Conservation (phyloP, 2,797 vertebrate genomes). For the Poecilia velifera region DNA sequence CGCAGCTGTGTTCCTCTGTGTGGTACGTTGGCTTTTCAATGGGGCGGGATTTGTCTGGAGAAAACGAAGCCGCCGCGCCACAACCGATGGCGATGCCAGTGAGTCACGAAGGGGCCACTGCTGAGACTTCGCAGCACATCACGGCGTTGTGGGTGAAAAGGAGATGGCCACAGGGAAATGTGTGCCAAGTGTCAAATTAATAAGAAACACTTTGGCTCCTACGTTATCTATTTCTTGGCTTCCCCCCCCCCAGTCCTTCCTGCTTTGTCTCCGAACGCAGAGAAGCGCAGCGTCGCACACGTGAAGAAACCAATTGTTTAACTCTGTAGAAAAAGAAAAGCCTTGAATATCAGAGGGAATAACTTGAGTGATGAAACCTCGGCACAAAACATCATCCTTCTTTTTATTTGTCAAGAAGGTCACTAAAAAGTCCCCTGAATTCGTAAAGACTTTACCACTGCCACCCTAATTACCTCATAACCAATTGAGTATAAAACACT, state of each 20-base stretch:
- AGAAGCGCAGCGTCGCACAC: not conserved
- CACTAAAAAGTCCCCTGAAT: not conserved
- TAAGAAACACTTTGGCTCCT: conserved; percentile 10
- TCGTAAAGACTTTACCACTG: not conserved
- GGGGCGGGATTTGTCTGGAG: conserved; percentile 50
- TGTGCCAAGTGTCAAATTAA: conserved; percentile 45
- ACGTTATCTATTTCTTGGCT: not conserved
- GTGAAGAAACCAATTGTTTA: not conserved
- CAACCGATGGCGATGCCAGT: conserved; percentile 43
- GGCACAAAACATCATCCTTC: not conserved
- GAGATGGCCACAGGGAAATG: conserved; percentile 42
- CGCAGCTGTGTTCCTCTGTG: conserved; percentile 38
- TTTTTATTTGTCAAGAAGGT: not conserved
- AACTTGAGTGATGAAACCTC: not conserved
- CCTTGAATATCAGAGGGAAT: not conserved
- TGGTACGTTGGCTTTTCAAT: conserved; percentile 59
- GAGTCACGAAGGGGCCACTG: conserved; percentile 49
- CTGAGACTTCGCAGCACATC: conserved; percentile 56
- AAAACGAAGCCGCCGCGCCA: conserved; percentile 52
- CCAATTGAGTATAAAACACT: too few relatives aligned
- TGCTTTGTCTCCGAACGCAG: not conserved
- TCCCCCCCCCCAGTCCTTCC: not conserved
- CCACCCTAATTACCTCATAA: not conserved
- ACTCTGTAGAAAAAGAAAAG: not conserved
- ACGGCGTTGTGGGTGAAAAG: conserved; percentile 30